Evolutionary conservation across 2,888 invertebrate genomes (phyloP).

Genomic region (Diachrysia chrysitis): DNA sequence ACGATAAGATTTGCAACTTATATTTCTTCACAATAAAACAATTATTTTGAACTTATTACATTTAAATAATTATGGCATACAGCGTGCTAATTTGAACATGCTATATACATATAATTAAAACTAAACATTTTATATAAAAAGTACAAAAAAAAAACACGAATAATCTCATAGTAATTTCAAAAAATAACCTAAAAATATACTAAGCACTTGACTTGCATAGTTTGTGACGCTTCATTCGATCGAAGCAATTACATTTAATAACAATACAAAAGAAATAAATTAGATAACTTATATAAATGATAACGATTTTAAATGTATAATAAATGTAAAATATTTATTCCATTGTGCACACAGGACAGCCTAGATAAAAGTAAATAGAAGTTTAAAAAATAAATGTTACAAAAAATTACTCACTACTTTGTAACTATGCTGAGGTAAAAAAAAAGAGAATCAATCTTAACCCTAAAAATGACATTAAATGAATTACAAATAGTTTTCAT

Average conservation of each 20-base stretch:
- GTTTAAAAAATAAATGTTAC: conserved; percentile 58
- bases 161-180: conserved; percentile 89
- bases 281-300: conserved; percentile 73
- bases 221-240: conserved; percentile 53
- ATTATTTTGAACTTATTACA: conserved; percentile 78
- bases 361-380: conserved; percentile 60
- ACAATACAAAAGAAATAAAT: conserved; percentile 76
- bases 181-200: conserved; percentile 72
- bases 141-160: conserved; percentile 80
- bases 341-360: conserved; percentile 80
- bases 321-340: conserved; percentile 63
- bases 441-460: conserved; percentile 76
- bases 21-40: conserved; percentile 68
- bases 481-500: conserved; percentile 74
- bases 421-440: conserved; percentile 82
- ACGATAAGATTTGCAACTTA: conserved; percentile 83
- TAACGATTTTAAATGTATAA: conserved; percentile 69
- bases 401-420: conserved; percentile 64
- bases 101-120: conserved; percentile 66
- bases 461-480: conserved; percentile 78
- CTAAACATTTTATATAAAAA: conserved; percentile 79
- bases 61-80: conserved; percentile 72
- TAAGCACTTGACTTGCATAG: conserved; percentile 69
- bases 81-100: conserved; percentile 61
- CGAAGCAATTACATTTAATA: conserved; percentile 66